Conservation (phyloP, 2,888 invertebrate species). For the Euclidia mi region DNA sequence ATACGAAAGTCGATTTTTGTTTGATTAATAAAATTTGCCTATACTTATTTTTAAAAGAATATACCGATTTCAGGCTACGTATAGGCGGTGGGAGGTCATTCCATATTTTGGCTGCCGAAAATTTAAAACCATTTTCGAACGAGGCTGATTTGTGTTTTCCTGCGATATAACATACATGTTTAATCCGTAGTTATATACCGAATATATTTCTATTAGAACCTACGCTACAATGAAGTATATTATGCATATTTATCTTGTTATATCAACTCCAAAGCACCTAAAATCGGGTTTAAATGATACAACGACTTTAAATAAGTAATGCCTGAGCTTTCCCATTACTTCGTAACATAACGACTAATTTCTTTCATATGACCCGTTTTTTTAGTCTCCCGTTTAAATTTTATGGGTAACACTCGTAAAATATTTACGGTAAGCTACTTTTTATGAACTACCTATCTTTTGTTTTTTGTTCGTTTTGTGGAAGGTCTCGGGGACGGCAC, state of each 20-base stretch:
- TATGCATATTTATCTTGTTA: conserved; percentile 6
- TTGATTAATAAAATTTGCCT: too few species aligned
- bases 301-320: conserved; percentile 21
- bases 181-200: too few species aligned
- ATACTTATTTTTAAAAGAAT: too few species aligned
- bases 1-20: too few species aligned
- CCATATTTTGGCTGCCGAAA: too few species aligned
- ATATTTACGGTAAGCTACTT: conserved; percentile 21
- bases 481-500: neutral
- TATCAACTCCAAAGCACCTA: conserved; percentile 13
- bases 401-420: conserved; percentile 22
- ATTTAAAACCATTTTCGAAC: too few species aligned
- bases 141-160: too few species aligned
- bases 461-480: conserved; percentile 8
- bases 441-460: conserved; percentile 12
- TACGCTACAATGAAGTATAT: too few species aligned
- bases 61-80: too few species aligned
- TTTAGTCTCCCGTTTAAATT: conserved; percentile 22
- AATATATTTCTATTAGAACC: too few species aligned
- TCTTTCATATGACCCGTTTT: conserved; percentile 18
- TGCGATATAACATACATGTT: too few species aligned
- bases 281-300: conserved; percentile 13
- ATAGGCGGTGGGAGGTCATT: too few species aligned
- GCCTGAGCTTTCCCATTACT: conserved; percentile 11
- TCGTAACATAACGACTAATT: conserved; percentile 14